phyloP scores from a whole-genome alignment of 2,797 vertebrate genomes.

The Poeciliopsis infans region DNA sequence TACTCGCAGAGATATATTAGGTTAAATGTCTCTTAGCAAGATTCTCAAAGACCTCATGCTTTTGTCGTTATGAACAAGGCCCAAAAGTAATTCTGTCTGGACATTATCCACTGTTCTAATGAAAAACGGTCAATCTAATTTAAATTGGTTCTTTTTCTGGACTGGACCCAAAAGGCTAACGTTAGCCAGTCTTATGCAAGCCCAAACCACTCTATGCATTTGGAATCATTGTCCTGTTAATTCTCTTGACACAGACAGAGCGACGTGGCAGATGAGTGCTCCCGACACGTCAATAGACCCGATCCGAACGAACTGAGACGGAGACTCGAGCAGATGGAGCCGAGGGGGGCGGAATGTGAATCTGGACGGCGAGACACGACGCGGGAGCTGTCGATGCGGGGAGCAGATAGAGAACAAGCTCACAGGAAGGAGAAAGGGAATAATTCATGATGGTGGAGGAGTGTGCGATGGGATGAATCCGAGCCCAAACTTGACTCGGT shows the following conservation, averaged over 20 bases:
- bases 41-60: too few species aligned
- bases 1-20: not conserved
- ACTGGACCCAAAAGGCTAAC: not conserved
- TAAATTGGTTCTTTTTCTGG: not conserved
- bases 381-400: constrained; percentile 17
- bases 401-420: constrained; percentile 23
- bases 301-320: constrained; percentile 1
- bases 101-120: not conserved
- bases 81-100: not conserved
- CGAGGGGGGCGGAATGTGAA: not conserved
- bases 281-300: constrained; percentile 26
- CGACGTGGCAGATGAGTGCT: not conserved
- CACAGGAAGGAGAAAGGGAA: constrained; percentile 47
- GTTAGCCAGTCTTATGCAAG: not conserved
- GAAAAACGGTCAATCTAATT: not conserved
- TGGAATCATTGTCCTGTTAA: not conserved
- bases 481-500: constrained; percentile 28
- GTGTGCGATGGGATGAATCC: constrained; percentile 21
- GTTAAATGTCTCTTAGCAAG: not conserved
- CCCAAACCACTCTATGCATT: not conserved
- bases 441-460: constrained; percentile 58
- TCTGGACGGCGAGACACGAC: constrained; percentile 21
- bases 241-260: constrained; percentile 6
- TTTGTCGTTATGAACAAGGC: not conserved
- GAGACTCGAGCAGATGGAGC: constrained; percentile 16